Conservation (phyloP, 2,113 vertebrate genomes). For the Istiophorus platypterus region DNA sequence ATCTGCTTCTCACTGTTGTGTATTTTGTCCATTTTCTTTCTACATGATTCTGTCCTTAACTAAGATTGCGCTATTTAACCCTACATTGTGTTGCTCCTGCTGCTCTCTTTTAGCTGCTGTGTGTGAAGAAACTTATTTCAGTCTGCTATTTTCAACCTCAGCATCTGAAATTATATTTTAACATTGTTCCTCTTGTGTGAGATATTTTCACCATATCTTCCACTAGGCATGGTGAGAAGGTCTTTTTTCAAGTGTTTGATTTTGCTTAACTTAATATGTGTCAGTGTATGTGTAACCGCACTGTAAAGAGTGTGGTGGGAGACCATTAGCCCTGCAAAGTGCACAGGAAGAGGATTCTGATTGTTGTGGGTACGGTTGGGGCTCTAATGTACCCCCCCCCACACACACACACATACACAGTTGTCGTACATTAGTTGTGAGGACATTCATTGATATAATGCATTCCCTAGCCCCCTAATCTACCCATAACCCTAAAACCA, state of each 20-base stretch:
- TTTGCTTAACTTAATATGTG: not conserved
- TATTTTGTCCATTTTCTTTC: slow-evolving; percentile 2
- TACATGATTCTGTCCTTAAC: not conserved
- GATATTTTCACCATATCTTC: slow-evolving; percentile 7
- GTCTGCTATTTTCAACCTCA: not conserved
- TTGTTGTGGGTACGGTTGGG: slow-evolving; percentile 68
- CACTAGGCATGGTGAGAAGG: not conserved
- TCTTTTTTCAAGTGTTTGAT: slow-evolving; percentile 13
- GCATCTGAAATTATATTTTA: slow-evolving; percentile 3
- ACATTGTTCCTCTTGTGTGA: not conserved
- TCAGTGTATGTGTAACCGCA: slow-evolving; percentile 23
- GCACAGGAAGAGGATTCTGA: slow-evolving; percentile 61
- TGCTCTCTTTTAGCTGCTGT: not conserved
- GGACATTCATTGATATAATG: no score
- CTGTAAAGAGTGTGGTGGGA: slow-evolving; percentile 41
- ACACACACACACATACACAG: no score
- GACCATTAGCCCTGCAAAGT: slow-evolving; percentile 56
- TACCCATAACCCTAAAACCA: no score
- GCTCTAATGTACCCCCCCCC: slow-evolving; percentile 30
- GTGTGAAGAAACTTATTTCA: not conserved
- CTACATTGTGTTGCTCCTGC: slow-evolving; percentile 14
- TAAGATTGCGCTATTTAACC: not conserved
- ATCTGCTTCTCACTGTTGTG: slow-evolving; percentile 25
- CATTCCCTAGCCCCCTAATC: no score
- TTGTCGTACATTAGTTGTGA: no score